These are phyloP conservation scores for Sebastes kiyomatsui DNA, from an alignment of 2,797 vertebrate genomes.

Conservation along the genomic window DNA sequence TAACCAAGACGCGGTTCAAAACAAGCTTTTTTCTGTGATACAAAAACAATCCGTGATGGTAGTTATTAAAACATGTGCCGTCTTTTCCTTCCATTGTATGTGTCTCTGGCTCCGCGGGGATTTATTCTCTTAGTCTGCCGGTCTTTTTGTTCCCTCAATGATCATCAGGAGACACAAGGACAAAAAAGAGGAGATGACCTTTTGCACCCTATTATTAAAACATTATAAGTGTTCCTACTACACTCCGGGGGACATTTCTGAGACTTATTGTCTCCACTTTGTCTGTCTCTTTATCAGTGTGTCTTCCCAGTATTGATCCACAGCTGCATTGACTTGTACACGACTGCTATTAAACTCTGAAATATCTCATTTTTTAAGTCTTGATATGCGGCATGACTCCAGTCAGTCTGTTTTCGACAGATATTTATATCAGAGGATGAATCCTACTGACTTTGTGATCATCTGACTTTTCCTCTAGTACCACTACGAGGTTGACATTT, in stretches of 20 bases:
- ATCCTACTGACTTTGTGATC: no score
- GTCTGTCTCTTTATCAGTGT: background rate
- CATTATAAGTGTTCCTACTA: background rate
- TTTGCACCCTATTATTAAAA: slow-evolving; percentile 35
- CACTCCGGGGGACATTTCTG: background rate
- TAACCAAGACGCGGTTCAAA: slow-evolving; percentile 33
- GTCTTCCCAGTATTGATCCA: background rate
- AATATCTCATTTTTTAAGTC: background rate
- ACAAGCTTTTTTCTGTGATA: slow-evolving; percentile 5
- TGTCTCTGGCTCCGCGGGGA: slow-evolving; percentile 1
- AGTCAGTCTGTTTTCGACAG: no score
- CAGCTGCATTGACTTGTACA: background rate
- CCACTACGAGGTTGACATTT: background rate
- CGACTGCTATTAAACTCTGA: background rate
- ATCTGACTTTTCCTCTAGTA: no score
- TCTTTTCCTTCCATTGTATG: slow-evolving; percentile 20
- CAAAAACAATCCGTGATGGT: slow-evolving; percentile 17
- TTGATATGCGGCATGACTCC: background rate
- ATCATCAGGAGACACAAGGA: slow-evolving; percentile 34
- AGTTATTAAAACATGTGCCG: slow-evolving; percentile 7
- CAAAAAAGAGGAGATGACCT: slow-evolving; percentile 36
- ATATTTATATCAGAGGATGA: no score
- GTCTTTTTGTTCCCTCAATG: slow-evolving; percentile 48
- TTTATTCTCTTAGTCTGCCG: slow-evolving; percentile 36
- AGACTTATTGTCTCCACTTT: background rate